Percentiles rank a stretch among this genome's conserved stretches.
Conservation (phyloP, 92 coral and sea anemone genomes). For the Palythoa heliodiscus region DNA sequence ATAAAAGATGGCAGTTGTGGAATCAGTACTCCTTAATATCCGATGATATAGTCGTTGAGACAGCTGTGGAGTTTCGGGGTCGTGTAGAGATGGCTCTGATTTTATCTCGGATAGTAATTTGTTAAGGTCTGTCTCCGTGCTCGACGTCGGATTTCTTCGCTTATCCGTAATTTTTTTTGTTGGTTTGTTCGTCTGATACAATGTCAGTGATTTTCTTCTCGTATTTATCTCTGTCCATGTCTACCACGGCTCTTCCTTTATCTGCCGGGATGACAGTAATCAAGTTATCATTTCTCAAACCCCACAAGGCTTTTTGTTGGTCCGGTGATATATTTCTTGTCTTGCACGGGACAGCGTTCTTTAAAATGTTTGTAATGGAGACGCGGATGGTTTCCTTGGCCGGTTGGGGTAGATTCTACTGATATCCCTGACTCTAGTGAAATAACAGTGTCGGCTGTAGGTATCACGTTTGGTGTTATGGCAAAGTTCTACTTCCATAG, state of each 20-base stretch:
- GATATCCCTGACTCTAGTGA: not conserved
- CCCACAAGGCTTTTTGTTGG: not conserved
- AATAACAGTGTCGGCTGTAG: not conserved
- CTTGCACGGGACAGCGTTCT: not conserved
- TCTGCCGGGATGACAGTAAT: not conserved
- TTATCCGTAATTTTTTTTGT: conserved; percentile 28
- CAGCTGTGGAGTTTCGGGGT: conserved; percentile 30
- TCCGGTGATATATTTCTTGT: not conserved
- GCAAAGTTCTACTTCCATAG: not conserved
- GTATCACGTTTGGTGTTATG: not conserved
- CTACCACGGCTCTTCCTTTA: not conserved
- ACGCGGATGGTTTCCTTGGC: not conserved
- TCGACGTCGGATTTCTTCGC: not conserved
- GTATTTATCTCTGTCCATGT: not conserved
- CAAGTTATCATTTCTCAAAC: not conserved
- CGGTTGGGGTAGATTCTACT: conserved; percentile 1
- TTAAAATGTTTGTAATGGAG: not conserved
- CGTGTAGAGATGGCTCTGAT: conserved; percentile 11
- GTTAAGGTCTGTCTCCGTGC: conserved; percentile 23
- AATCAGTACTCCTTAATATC: conserved; percentile 27
- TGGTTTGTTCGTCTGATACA: too few relatives aligned
- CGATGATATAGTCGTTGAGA: conserved; percentile 28
- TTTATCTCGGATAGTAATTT: not conserved
- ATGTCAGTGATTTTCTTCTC: not conserved
- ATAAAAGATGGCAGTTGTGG: conserved; percentile 23